Base-by-base conservation (phyloP, 1,140 invertebrate genomes). In the Aphelenchoides besseyi region DNA sequence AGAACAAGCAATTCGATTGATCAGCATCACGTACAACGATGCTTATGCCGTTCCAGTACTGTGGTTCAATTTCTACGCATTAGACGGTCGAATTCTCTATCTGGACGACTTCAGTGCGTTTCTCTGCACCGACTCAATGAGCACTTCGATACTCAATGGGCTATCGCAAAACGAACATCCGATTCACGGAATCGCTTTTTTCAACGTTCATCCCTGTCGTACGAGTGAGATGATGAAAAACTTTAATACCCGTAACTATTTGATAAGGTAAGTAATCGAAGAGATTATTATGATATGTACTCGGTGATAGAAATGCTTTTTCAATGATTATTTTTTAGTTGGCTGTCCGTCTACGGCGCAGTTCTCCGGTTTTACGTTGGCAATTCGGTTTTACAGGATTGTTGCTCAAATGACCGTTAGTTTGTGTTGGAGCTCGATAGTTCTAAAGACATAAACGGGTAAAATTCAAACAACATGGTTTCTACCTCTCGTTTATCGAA, bases 111-210 rank as follows among this genome's bases (percentile, higher is more conserved):
- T 76, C 41, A 32, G 53, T 23, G 12, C 52, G n/a, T 74, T 69
- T n/a, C 62, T 73, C 18, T 62, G 18, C 26, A 36, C 12, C 30
- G 35, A 54, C 32, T 37, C 54, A 26, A 33, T 32, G 29, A n/a
- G 37, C 35, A 26, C 37, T 12, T 28, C 5, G 30, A 33, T 69
- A 12, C 35, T 78, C 33, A 66, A 77, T 52, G 70, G 72, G n/a
- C 72, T 76, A 3, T 79, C 75, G 3, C 75, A 76, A 70, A 81
- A 81, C 33, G 76, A 78, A 18, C 76, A 78, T 55, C 76, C 76
- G 26, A 23, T 69, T 37, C 57, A 66, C 36, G 76, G 76, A 30
- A 77, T 79, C 29, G 78, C 78, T 32, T 78, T 81, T 57, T 78
- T 80, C 52, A 81, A 78, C 68, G 23, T 78, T 5, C 78, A 78